Percentiles rank a stretch among this genome's conserved stretches.
phyloP scores from a whole-genome alignment of 2,888 invertebrate genomes.

The Epinotia ramella region DNA sequence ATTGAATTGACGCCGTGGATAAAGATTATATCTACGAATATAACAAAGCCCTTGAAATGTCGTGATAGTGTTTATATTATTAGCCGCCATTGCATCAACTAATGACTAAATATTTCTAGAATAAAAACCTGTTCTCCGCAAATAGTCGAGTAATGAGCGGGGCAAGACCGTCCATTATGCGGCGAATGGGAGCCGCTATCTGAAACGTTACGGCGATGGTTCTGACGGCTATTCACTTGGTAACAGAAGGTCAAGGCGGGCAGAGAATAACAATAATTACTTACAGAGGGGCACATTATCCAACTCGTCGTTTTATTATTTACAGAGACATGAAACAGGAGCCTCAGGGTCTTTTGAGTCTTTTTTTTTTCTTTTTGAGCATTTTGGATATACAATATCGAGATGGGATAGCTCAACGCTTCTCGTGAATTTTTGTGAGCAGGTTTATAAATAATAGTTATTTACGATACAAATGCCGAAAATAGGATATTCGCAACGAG shows the following conservation, averaged over 20 bases:
- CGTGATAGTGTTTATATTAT: no score
- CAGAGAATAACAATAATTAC: not conserved
- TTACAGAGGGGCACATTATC: not conserved
- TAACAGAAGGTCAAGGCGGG: constrained; percentile 33
- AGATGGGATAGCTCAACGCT: no score
- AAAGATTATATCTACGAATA: no score
- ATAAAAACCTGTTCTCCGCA: not conserved
- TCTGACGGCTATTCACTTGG: constrained; percentile 30
- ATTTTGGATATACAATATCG: no score
- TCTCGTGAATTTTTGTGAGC: no score
- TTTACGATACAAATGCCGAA: no score
- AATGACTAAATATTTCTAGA: not conserved
- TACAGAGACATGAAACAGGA: not conserved
- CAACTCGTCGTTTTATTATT: not conserved
- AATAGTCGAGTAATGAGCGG: not conserved
- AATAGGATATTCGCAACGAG: no score
- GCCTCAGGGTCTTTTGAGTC: no score
- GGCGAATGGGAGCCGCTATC: constrained; percentile 26
- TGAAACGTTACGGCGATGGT: constrained; percentile 17
- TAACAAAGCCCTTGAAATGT: no score
- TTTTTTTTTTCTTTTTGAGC: no score
- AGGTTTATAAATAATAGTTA: no score
- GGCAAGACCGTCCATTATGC: constrained; percentile 14
- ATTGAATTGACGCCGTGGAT: no score
- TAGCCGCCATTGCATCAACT: not conserved